Conservation (phyloP, 2,797 vertebrate genomes). For the Sebastes matsubarae region DNA sequence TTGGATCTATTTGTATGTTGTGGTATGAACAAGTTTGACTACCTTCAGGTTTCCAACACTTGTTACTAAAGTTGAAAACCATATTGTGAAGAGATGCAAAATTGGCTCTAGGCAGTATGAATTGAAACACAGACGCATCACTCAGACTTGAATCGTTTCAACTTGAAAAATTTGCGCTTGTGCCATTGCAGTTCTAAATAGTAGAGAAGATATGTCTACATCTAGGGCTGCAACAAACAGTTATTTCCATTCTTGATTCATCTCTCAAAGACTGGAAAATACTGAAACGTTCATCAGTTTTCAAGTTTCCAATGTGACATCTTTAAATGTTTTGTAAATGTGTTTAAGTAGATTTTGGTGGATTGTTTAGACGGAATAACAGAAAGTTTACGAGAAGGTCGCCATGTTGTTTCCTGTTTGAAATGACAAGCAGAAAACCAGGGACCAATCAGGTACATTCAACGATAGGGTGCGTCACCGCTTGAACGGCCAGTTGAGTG, state of each 20-base stretch:
- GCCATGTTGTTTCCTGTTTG: too few species aligned
- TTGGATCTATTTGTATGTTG: background rate
- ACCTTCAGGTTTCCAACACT: background rate
- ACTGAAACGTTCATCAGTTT: background rate
- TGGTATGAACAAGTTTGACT: constrained; percentile 1
- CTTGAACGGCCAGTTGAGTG: too few species aligned
- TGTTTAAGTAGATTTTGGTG: too few species aligned
- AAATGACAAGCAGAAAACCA: too few species aligned
- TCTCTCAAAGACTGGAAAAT: background rate
- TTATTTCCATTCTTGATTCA: background rate
- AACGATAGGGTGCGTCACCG: too few species aligned
- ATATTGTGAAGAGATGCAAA: background rate
- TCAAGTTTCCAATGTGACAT: background rate
- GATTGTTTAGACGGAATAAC: too few species aligned
- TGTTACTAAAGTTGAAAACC: background rate
- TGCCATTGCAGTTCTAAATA: background rate
- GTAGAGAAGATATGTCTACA: background rate
- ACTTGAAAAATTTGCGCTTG: background rate
- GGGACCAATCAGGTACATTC: too few species aligned
- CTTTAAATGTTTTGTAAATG: background rate
- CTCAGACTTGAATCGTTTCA: background rate
- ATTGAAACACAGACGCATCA: background rate
- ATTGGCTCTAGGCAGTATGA: background rate
- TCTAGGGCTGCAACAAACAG: background rate
- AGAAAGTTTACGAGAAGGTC: too few species aligned